Evolutionary conservation across 2,888 invertebrate genomes (phyloP), one percentile per base, ranked within the genome.

Genomic region (Drosophila anomalipes): DNA sequence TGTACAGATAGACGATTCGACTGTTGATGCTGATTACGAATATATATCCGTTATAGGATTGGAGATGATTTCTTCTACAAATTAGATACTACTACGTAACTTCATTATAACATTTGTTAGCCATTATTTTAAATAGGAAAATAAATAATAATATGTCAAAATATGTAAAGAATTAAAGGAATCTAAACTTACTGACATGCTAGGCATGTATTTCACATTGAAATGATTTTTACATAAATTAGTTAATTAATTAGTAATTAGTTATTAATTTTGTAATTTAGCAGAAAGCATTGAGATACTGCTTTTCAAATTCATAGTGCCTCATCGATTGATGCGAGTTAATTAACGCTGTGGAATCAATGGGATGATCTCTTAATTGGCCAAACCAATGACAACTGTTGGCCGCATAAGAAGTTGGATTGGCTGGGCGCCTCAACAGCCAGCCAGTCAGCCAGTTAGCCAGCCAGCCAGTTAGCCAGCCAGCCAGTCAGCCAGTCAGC

Each of bases 301-400:
- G 3, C 9, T 19, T 7, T 39, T 19, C 19, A 4, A 9, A 7
- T 39, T 4, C 19, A 1, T 2, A 35, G 35, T 22, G 22, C 44
- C 44, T 22, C 44, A 22, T 2, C 44, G 70, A 39, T 77, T 74
- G 63, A 77, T 77, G 41, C 37, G 33, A 70, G 66, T 78, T 70
- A 78, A 74, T 78, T 74, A 53, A 49, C 39, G 26, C 56, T 44
- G 54, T 4, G 26, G 47, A 16, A 26, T 47, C 47, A 47, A 47
- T 26, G 2, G 26, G 47, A 47, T 9, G 47, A 47, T 35, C 59
- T 74, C 64, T 70, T 78, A 78, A 78, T 78, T 70, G 77, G 19
- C 44, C 59, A 47, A 63, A 32, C 44, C 56, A 65, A 64, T 70
- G 75, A 57, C 75, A 65, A 66, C 60, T 65, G 53, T 9, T 47